Percentiles rank a stretch among this genome's conserved stretches.
Conservation (phyloP, 2,797 vertebrate genomes). For the Melanotaenia nigrans region DNA sequence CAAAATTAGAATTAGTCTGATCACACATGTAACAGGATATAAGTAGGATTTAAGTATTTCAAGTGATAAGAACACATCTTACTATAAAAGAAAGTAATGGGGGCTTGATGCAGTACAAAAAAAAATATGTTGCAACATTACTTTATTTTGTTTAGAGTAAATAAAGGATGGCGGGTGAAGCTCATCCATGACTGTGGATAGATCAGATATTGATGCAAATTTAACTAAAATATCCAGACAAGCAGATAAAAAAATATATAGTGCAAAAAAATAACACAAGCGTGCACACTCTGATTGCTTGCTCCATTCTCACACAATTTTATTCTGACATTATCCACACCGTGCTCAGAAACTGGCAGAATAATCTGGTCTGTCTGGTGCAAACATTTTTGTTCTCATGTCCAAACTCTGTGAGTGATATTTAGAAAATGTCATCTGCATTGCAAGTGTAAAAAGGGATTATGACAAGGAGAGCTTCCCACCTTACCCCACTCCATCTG, state of each 20-base stretch:
- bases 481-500: slow-evolving; percentile 5
- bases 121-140: background rate
- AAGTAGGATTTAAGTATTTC: no score
- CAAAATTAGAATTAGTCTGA: background rate
- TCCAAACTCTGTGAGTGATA: background rate
- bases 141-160: background rate
- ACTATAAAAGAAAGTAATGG: no score
- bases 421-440: background rate
- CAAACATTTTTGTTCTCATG: background rate
- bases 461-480: slow-evolving; percentile 7
- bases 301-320: background rate
- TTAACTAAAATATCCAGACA: background rate
- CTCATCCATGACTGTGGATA: background rate
- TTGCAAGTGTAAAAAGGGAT: slow-evolving; percentile 4
- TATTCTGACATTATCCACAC: background rate
- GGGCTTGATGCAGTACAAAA: background rate
- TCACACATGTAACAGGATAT: no score
- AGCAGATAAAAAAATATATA: background rate
- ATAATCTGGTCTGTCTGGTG: background rate
- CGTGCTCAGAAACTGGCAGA: background rate
- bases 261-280: background rate
- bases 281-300: background rate
- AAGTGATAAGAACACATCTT: no score
- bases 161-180: background rate
- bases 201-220: background rate